These are phyloP conservation scores for Daboia siamensis DNA, from an alignment of 2,113 vertebrate species.

Conservation along the genomic window DNA sequence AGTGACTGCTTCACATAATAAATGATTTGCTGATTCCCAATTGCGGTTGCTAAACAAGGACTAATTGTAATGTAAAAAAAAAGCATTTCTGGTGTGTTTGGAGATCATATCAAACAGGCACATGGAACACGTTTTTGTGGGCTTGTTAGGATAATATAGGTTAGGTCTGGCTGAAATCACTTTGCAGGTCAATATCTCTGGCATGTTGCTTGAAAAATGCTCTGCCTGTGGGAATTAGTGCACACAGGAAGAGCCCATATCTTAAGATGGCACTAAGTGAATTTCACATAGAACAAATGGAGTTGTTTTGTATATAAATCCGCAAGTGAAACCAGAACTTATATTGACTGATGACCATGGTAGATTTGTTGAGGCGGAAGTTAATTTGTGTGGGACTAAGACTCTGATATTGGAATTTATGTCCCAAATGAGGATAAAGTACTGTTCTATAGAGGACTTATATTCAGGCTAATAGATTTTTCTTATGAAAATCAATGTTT, in stretches of 20 bases:
- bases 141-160: neutral
- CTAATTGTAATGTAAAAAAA: neutral
- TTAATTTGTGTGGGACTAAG: neutral
- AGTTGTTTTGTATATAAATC: neutral
- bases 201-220: neutral
- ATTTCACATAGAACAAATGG: neutral
- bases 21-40: neutral
- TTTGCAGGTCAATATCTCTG: neutral
- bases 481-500: neutral
- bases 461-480: neutral
- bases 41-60: neutral
- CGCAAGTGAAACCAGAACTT: neutral
- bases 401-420: neutral
- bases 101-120: neutral
- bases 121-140: neutral
- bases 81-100: neutral
- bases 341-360: neutral
- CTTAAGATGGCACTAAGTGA: neutral
- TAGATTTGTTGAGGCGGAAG: neutral
- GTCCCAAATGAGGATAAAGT: neutral
- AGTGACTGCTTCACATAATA: neutral
- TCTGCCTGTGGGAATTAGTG: neutral
- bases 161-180: neutral
- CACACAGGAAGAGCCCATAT: neutral
- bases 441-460: neutral